These are phyloP conservation scores for Scleropages formosus DNA, from an alignment of 2,797 vertebrate genomes.

Conservation along the genomic window DNA sequence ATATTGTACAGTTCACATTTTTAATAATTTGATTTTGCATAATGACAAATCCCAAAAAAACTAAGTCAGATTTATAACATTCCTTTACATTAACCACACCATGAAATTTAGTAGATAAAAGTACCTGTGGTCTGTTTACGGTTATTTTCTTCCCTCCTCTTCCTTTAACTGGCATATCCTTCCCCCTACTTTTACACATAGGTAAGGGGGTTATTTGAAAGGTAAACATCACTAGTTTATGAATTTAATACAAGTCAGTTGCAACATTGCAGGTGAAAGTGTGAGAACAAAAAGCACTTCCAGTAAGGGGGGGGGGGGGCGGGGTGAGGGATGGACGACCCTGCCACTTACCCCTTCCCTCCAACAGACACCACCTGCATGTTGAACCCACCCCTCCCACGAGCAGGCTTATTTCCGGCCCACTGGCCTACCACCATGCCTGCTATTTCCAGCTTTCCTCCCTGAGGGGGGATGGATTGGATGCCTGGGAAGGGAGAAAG, in stretches of 20 bases:
- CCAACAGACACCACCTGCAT: constrained; percentile 90
- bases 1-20: no score
- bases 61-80: neutral
- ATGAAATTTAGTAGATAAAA: neutral
- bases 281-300: neutral
- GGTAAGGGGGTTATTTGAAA: neutral
- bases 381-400: constrained; percentile 82
- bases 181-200: constrained; percentile 63
- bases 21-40: no score
- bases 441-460: constrained; percentile 89
- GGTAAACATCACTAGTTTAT: no score
- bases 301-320: no score
- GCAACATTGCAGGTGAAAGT: neutral
- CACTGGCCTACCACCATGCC: constrained; percentile 92
- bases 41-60: neutral
- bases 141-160: constrained; percentile 67
- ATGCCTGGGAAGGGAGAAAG: constrained; percentile 65
- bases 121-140: constrained; percentile 71
- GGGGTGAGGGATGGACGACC: neutral
- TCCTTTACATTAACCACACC: neutral
- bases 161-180: constrained; percentile 66
- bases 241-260: neutral
- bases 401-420: constrained; percentile 86
- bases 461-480: constrained; percentile 87
- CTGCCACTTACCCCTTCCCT: constrained; percentile 76